Evolutionary conservation across 2,888 invertebrate species (phyloP).

Genomic region (Heterodera filipjevi): DNA sequence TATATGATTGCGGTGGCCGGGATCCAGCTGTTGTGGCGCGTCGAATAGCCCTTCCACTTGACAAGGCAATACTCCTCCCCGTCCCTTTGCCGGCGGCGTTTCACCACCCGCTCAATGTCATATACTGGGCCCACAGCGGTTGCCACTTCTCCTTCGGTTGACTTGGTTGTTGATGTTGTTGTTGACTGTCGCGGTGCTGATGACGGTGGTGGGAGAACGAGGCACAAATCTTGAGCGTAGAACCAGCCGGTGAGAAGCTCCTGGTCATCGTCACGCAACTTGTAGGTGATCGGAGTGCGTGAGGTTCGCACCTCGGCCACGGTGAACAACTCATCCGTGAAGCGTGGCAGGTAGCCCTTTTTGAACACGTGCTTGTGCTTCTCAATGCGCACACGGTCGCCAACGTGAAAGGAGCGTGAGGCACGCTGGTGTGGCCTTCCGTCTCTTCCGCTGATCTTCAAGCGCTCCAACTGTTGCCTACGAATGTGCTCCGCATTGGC

Average conservation of each 20-base stretch:
- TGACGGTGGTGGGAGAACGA: neutral
- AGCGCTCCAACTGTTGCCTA: neutral
- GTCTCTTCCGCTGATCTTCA: too few species aligned
- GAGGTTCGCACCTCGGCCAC: neutral
- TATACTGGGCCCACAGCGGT: neutral
- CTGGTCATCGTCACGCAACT: neutral
- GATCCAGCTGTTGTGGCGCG: constrained; percentile 23
- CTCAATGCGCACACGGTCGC: constrained; percentile 30
- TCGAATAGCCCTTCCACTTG: constrained; percentile 18
- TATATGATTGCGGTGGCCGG: neutral
- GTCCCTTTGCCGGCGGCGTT: neutral
- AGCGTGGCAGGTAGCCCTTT: constrained; percentile 30
- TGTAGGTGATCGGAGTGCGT: neutral
- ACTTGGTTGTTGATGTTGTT: too few species aligned
- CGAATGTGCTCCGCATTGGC: constrained; percentile 20
- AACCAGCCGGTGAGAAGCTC: constrained; percentile 29
- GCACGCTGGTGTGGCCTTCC: too few species aligned
- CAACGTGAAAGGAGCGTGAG: neutral
- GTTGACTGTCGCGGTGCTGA: neutral
- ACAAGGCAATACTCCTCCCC: constrained; percentile 23
- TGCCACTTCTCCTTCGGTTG: neutral
- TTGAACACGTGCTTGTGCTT: constrained; percentile 23
- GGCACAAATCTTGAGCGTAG: constrained; percentile 26
- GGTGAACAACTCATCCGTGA: constrained; percentile 27
- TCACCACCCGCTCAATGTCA: constrained; percentile 19